Evolutionary conservation across 92 coral and sea anemone species (phyloP).

Genomic region (Bergia puertoricense): DNA sequence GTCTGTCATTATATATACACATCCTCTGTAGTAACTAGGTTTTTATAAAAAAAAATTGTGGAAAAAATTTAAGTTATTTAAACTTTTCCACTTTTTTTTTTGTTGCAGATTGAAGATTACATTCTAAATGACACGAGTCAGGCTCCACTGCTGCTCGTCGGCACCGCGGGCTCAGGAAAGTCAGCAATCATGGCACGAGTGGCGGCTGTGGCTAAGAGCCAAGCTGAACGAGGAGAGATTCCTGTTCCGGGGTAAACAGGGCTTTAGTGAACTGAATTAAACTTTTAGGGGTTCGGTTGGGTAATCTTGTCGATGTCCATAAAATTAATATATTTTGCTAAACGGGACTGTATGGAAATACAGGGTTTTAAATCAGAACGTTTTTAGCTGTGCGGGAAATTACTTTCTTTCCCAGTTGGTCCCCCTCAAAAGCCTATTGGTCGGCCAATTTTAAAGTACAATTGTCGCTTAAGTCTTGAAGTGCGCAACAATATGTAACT

Average conservation of each 20-base stretch:
- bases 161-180: slow-evolving; percentile 97
- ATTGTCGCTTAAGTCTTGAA: no score
- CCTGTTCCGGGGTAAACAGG: slow-evolving; percentile 60
- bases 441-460: no score
- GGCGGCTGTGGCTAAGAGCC: slow-evolving; percentile 74
- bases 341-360: no score
- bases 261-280: neutral
- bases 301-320: no score
- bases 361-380: no score
- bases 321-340: no score
- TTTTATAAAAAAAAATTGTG: no score
- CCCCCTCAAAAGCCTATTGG: no score
- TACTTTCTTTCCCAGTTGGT: no score
- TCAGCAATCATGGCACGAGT: slow-evolving; percentile 96
- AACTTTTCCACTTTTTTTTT: neutral
- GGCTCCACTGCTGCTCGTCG: slow-evolving; percentile 91
- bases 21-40: neutral
- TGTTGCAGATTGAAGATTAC: slow-evolving; percentile 78
- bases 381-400: no score
- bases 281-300: no score
- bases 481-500: neutral
- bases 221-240: slow-evolving; percentile 67
- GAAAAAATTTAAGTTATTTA: no score
- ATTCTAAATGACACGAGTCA: slow-evolving; percentile 58
- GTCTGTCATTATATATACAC: neutral